These are phyloP conservation scores for Petrocephalus schoutedeni DNA, from an alignment of 2,797 vertebrate species.

Conservation along the genomic window DNA sequence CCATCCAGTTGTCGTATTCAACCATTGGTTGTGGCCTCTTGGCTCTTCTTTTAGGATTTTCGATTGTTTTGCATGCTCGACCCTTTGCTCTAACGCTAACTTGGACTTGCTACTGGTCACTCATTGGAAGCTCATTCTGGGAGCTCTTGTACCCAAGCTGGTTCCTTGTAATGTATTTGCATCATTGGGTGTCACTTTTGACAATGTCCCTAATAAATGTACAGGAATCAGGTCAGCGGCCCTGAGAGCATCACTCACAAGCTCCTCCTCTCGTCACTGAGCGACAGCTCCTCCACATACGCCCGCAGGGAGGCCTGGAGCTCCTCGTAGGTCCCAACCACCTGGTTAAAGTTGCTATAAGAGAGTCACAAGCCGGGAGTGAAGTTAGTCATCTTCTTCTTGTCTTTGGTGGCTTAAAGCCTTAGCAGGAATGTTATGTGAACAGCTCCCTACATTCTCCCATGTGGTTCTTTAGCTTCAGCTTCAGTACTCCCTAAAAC, in stretches of 20 bases:
- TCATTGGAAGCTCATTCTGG: not conserved
- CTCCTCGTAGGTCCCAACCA: constrained; percentile 72
- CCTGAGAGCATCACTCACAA: constrained; percentile 45
- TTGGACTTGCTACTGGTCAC: not conserved
- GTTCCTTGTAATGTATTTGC: not conserved
- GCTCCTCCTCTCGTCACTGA: constrained; percentile 62
- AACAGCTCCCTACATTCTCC: not conserved
- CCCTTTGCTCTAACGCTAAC: not conserved
- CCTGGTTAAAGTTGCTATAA: constrained; percentile 69
- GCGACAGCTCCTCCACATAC: constrained; percentile 66
- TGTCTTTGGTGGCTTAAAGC: not conserved
- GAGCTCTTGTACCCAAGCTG: not conserved
- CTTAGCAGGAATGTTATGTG: not conserved
- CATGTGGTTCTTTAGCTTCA: not conserved
- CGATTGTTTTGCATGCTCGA: not conserved
- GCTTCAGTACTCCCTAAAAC: not conserved
- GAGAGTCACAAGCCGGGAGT: not conserved
- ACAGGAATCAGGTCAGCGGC: not conserved
- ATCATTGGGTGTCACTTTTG: not conserved
- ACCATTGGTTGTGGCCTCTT: not conserved
- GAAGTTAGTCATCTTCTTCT: not conserved
- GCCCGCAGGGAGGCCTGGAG: constrained; percentile 64
- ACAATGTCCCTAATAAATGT: not conserved
- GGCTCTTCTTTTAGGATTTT: not conserved
- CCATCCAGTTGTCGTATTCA: not conserved